Conservation (phyloP, 30 jellyfish, hydroid and myxozoan genomes). For the Hydra vulgaris region DNA sequence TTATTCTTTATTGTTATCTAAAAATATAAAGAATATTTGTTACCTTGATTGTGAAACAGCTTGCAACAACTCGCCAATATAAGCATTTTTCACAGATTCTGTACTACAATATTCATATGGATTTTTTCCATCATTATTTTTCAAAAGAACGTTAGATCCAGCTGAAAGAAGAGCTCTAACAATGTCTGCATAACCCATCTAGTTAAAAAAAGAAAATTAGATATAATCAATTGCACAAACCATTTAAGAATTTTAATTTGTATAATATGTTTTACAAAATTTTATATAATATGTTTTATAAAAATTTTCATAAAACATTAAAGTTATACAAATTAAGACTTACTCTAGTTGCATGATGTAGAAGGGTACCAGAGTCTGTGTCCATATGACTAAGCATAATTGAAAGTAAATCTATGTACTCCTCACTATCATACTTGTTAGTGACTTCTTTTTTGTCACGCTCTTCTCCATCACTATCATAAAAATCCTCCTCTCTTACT, state of each 20-base stretch:
- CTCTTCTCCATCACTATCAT: slow-evolving; percentile 56
- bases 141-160: slow-evolving; percentile 82
- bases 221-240: no score
- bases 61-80: slow-evolving; percentile 88
- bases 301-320: no score
- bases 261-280: not conserved
- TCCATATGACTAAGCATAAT: slow-evolving; percentile 65
- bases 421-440: slow-evolving; percentile 49
- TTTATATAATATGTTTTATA: not conserved
- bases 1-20: no score
- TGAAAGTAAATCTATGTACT: slow-evolving; percentile 60
- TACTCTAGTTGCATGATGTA: slow-evolving; percentile 97
- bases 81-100: slow-evolving; percentile 57
- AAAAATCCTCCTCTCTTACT: slow-evolving; percentile 89
- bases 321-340: no score
- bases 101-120: slow-evolving; percentile 64
- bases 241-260: not conserved
- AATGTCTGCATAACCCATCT: slow-evolving; percentile 75
- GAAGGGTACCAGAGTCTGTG: slow-evolving; percentile 89
- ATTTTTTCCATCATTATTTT: slow-evolving; percentile 45
- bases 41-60: slow-evolving; percentile 96
- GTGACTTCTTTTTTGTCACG: slow-evolving; percentile 35
- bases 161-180: slow-evolving; percentile 80
- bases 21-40: no score
- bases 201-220: not conserved